These are phyloP conservation scores for Chamaea fasciata DNA, from an alignment of 2,113 vertebrate species.

Conservation along the genomic window DNA sequence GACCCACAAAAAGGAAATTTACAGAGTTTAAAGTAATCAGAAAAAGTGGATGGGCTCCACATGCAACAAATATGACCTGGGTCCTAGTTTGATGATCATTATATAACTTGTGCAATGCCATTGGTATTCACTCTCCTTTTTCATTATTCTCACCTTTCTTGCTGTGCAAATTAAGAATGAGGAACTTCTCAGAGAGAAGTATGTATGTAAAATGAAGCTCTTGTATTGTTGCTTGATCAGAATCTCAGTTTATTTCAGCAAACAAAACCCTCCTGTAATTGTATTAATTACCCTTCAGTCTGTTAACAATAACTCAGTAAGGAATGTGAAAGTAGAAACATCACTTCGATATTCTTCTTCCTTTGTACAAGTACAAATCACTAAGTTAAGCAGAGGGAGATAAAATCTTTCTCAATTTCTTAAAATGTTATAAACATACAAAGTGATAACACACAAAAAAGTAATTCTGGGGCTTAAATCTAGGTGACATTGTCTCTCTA, in stretches of 20 bases:
- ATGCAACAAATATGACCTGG: not conserved
- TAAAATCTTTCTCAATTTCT: not conserved
- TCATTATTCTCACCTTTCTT: not conserved
- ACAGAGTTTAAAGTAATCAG: not conserved
- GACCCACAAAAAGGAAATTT: not conserved
- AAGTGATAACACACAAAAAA: not conserved
- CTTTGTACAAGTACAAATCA: not conserved
- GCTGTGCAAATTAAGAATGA: not conserved
- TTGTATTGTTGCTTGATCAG: not conserved
- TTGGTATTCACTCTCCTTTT: not conserved
- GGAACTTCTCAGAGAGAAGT: not conserved
- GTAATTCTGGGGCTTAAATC: not conserved
- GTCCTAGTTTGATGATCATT: not conserved
- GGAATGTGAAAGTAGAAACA: not conserved
- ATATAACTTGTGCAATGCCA: not conserved
- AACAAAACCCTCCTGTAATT: not conserved
- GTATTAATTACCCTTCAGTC: not conserved
- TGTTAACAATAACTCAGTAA: not conserved
- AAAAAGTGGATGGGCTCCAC: not conserved
- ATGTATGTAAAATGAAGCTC: not conserved
- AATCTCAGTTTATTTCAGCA: not conserved
- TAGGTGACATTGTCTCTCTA: not conserved
- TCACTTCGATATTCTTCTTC: not conserved
- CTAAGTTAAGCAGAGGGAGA: not conserved
- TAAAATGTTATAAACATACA: not conserved